A percentile compares a stretch with the other conserved stretches of the same genome.
phyloP scores from a whole-genome alignment of 35 echinoderm and acorn worm species.

The Lytechinus variegatus region DNA sequence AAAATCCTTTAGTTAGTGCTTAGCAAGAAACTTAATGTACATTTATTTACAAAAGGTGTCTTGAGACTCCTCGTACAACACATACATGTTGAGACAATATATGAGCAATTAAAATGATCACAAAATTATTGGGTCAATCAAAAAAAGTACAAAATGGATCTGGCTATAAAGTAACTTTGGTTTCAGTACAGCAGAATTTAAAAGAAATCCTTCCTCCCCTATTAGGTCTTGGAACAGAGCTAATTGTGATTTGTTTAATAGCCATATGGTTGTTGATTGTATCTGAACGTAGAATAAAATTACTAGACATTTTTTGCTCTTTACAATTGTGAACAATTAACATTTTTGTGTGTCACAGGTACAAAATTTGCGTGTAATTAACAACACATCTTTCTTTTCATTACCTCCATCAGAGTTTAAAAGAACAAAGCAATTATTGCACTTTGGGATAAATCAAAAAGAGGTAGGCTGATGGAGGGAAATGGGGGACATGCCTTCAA shows the following conservation, averaged over 20 bases:
- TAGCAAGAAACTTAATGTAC: slow-evolving; percentile 7
- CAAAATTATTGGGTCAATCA: neutral
- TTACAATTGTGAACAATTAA: neutral
- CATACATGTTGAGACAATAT: neutral
- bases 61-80: neutral
- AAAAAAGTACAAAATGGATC: neutral
- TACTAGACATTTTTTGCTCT: neutral
- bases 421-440: slow-evolving; percentile 5
- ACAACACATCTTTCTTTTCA: neutral
- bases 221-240: neutral
- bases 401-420: neutral
- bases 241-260: neutral
- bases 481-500: neutral
- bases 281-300: too few relatives aligned
- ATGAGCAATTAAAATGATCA: neutral
- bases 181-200: neutral
- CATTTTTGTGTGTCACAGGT: neutral
- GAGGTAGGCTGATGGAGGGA: neutral
- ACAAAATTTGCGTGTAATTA: neutral
- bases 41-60: neutral
- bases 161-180: neutral
- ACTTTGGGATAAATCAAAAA: neutral
- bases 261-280: neutral
- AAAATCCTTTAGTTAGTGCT: neutral
- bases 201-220: neutral